Percentiles rank a stretch among this genome's conserved stretches.
Conservation (phyloP, 2,113 vertebrate species). For the Chrysochloris asiatica region DNA sequence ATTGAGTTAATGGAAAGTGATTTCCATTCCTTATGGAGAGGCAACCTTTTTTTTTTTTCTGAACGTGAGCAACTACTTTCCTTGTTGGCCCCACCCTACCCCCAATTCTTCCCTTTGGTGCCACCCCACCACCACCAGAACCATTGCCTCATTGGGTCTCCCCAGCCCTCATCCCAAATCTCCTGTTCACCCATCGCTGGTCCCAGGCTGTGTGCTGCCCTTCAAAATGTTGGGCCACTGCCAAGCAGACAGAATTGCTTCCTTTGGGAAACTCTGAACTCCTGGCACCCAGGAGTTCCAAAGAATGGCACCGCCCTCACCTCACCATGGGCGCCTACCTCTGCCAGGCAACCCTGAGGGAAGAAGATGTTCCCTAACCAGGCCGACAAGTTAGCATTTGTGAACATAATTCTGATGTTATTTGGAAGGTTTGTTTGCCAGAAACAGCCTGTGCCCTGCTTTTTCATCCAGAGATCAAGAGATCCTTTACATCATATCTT, state of each 20-base stretch:
- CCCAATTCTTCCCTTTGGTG: neutral
- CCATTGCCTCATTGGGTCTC: no score
- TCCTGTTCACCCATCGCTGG: no score
- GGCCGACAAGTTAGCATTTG: conserved; percentile 16
- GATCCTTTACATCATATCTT: neutral
- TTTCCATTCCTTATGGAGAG: neutral
- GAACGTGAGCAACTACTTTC: neutral
- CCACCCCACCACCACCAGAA: neutral
- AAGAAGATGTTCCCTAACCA: neutral
- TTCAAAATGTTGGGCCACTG: neutral
- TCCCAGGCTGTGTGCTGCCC: neutral
- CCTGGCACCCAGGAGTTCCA: neutral
- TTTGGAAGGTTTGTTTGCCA: neutral
- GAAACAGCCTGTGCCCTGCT: neutral
- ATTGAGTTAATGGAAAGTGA: neutral
- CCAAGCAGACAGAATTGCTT: neutral
- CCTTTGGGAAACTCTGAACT: neutral
- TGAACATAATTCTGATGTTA: neutral
- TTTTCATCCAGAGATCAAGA: conserved; percentile 36
- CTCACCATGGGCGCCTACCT: neutral
- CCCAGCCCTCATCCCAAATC: neutral
- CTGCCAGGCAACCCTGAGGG: neutral
- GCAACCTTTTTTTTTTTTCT: neutral
- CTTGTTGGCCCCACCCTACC: neutral
- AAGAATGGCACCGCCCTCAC: fast-evolving